Conservation (phyloP, 2,113 vertebrate species). For the Lontra canadensis region DNA sequence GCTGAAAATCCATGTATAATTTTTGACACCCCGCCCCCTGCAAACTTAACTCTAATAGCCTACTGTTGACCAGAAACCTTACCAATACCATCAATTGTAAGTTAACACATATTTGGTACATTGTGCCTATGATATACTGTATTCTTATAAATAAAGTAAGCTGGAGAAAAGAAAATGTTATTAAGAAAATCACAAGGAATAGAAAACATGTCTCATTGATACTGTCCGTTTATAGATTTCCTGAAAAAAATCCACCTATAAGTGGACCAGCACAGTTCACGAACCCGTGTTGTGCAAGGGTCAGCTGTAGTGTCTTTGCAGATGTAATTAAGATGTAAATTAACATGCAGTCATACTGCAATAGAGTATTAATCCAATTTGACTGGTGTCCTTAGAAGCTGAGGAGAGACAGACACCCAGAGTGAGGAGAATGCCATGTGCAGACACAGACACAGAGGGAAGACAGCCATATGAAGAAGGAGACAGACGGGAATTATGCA, state of each 20-base stretch:
- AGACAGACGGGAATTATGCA: background rate
- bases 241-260: background rate
- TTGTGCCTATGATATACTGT: background rate
- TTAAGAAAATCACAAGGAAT: background rate
- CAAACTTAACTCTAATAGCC: background rate
- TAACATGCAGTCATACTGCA: background rate
- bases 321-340: background rate
- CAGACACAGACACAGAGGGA: background rate
- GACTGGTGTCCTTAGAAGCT: background rate
- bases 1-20: background rate
- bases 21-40: background rate
- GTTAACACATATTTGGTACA: background rate
- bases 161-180: background rate
- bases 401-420: background rate
- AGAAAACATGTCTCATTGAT: background rate
- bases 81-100: background rate
- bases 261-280: background rate
- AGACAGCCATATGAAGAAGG: background rate
- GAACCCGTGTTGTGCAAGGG: background rate
- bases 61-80: background rate
- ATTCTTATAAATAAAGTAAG: background rate
- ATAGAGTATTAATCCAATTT: background rate
- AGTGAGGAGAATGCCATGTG: background rate
- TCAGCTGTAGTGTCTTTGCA: background rate
- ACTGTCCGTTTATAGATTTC: background rate